Base-by-base conservation (phyloP, 2,113 vertebrate species). In the Phyllostomus hastatus region DNA sequence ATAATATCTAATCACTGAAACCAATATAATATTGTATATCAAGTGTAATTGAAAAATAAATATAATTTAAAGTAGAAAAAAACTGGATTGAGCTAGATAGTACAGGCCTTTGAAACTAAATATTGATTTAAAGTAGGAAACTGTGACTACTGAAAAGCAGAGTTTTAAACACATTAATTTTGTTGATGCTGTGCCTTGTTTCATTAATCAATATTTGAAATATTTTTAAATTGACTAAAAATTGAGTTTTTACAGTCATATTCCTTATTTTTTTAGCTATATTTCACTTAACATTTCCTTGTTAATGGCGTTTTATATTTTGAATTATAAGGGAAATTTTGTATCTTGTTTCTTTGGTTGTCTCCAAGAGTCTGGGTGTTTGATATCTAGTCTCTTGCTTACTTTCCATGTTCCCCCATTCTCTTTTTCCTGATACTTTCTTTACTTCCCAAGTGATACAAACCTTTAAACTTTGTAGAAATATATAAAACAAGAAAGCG, bases 261-360 rank as follows among this genome's bases (percentile, higher is more conserved):
- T 70, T 95, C 82, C 59, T 95, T 94, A 41, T 46, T 54, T 89
- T 96, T 7, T 54, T 19, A 35, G 54, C 10, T n/a, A 22, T 61
- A 66, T 24, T 89, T 59, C 54, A 14, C n/a, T 88, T 95, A 50
- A 26, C 10, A 72, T 91, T 72, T 91, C 12, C 54, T 41, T 91
- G 26, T 93, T 96, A 64, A 22, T 84, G 24, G 79, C 54, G 28
- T 81, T 82, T 80, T 90, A 59, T 88, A 54, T 93, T 90, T 66
- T 52, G 4, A 10, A 50, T 66, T 88, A 28, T 92, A 66, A 80
- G 81, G 31, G 11, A 66, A 88, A 52, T 43, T 50, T 87, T 2
- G 0, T 82, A 9, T 78, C 64, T 83, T 88, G 11, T 59, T 24
- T 91, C 26, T 88, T 46, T 80, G 38, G 14, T 82, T 92, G 14